Evolutionary conservation across 2,113 vertebrate genomes (phyloP).

Genomic region (Tiliqua scincoides): DNA sequence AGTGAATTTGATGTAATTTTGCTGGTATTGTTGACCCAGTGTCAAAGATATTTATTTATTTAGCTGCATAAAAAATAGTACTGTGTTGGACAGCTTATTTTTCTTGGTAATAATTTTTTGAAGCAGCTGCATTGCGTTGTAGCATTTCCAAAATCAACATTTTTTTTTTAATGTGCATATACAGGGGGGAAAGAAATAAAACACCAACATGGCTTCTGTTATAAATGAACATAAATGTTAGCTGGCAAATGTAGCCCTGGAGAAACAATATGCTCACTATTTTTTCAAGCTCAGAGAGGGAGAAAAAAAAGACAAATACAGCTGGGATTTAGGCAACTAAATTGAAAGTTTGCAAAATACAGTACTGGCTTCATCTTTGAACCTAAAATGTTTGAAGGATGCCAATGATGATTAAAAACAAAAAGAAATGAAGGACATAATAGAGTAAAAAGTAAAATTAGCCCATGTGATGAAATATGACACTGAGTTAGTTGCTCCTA

Average conservation of each 20-base stretch:
- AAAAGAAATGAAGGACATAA: too few species aligned
- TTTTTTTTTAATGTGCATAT: conserved; percentile 44
- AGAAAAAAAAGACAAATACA: neutral
- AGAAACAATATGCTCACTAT: conserved; percentile 21
- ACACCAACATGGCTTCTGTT: conserved; percentile 37
- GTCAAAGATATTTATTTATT: conserved; percentile 76
- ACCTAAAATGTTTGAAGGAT: neutral
- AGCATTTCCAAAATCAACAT: conserved; percentile 52
- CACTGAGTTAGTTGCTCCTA: neutral
- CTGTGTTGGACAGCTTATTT: conserved; percentile 68
- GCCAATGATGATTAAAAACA: neutral
- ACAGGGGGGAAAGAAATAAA: conserved; percentile 40
- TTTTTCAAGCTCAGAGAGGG: neutral
- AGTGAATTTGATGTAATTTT: conserved; percentile 87
- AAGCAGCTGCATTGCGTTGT: conserved; percentile 59
- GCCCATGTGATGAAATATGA: neutral
- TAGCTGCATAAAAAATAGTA: conserved; percentile 69
- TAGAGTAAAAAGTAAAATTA: neutral
- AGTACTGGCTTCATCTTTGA: neutral
- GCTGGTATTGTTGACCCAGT: conserved; percentile 62
- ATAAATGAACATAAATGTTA: conserved; percentile 46
- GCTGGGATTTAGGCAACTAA: neutral
- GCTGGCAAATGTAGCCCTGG: conserved; percentile 51
- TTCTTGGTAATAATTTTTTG: conserved; percentile 68
- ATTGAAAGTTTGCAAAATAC: neutral